A percentile compares a stretch with the other conserved stretches of the same genome.
These are phyloP conservation scores for Telmatochromis sp. DNA, from an alignment of 2,113 vertebrate genomes.

Conservation along the genomic window DNA sequence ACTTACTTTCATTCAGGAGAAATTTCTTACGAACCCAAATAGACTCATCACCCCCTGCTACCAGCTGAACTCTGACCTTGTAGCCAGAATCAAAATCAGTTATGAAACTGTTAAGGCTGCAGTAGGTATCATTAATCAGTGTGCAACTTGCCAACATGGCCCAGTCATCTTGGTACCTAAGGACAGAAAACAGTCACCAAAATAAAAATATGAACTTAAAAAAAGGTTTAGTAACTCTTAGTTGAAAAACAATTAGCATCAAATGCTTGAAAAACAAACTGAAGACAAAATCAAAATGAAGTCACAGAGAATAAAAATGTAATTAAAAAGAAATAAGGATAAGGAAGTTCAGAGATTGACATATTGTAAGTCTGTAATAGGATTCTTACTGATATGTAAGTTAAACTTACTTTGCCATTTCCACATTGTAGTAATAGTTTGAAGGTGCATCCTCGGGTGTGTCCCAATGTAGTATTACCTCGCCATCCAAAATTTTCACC, in stretches of 20 bases:
- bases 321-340: not conserved
- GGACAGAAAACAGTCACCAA: not conserved
- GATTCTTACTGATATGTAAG: not conserved
- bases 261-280: not conserved
- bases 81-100: not conserved
- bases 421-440: slow-evolving; percentile 45
- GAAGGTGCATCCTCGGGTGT: not conserved
- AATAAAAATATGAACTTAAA: not conserved
- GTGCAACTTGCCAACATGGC: slow-evolving; percentile 7
- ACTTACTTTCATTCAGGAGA: slow-evolving; percentile 34
- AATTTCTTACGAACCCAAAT: not conserved
- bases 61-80: slow-evolving; percentile 45
- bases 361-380: not conserved
- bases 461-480: slow-evolving; percentile 50
- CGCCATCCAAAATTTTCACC: slow-evolving; percentile 54
- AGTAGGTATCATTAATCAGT: not conserved
- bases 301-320: not conserved
- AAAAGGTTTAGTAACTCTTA: not conserved
- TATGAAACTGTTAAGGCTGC: slow-evolving; percentile 34
- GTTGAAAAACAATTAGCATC: not conserved
- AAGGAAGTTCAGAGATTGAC: not conserved
- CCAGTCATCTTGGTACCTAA: not conserved
- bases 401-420: slow-evolving; percentile 51
- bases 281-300: not conserved
- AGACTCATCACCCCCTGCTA: not conserved